Evolutionary conservation across 2,113 vertebrate genomes (phyloP).

Genomic region (Phalacrocorax aristotelis): DNA sequence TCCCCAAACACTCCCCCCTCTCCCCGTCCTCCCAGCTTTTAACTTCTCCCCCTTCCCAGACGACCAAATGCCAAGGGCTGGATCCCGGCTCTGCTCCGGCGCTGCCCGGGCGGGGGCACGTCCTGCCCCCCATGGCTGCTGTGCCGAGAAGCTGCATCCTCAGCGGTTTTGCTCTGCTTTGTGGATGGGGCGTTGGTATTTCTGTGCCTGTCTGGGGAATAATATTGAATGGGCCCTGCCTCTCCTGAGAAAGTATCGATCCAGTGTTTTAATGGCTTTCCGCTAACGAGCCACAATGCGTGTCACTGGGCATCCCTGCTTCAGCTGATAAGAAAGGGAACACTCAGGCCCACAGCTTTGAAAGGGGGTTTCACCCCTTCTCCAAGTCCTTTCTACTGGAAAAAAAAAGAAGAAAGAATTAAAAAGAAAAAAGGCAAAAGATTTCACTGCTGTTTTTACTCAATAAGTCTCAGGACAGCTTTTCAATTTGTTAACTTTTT

Average conservation of each 20-base stretch:
- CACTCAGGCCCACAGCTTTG: background rate
- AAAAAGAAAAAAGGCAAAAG: background rate
- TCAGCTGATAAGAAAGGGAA: background rate
- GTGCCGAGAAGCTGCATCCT: background rate
- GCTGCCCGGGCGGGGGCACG: accelerated
- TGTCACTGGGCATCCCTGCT: background rate
- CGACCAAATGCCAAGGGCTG: background rate
- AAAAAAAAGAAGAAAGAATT: background rate
- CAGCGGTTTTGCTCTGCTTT: background rate
- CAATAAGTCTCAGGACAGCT: background rate
- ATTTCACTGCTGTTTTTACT: constrained; percentile 1
- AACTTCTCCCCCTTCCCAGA: background rate
- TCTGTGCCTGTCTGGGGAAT: background rate
- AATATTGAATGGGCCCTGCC: background rate
- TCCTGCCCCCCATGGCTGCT: accelerated
- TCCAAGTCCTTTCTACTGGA: background rate
- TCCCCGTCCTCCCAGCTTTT: background rate
- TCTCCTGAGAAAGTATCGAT: constrained; percentile 24
- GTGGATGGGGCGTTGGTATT: background rate
- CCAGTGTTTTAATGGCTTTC: constrained; percentile 38
- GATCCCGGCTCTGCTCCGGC: background rate
- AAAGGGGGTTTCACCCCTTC: background rate
- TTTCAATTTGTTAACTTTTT: constrained; percentile 23
- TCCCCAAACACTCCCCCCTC: background rate
- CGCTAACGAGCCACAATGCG: constrained; percentile 18